These are phyloP conservation scores for Datnioides undecimradiatus DNA, from an alignment of 2,113 vertebrate species.

Conservation along the genomic window DNA sequence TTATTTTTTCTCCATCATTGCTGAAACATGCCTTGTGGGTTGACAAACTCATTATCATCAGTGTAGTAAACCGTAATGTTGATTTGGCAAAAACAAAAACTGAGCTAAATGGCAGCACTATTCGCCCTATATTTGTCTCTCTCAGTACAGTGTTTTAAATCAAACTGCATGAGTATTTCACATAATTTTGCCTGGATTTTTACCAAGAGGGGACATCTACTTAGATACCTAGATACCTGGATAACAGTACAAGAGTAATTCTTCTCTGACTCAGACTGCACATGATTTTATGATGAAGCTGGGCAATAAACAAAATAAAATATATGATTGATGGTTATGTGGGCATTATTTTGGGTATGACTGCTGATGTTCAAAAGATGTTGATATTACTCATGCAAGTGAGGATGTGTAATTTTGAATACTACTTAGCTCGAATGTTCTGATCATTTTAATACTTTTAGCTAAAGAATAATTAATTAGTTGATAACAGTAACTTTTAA, in stretches of 20 bases:
- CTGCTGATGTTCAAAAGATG: not conserved
- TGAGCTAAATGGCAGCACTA: conserved; percentile 4
- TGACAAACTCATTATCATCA: conserved; percentile 39
- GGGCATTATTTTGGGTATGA: not conserved
- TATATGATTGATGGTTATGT: not conserved
- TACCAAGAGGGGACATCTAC: not conserved
- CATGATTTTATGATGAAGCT: not conserved
- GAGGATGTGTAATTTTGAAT: not conserved
- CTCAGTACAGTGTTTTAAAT: not conserved
- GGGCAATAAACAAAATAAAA: not conserved
- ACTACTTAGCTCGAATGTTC: not conserved
- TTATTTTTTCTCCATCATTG: conserved; percentile 23
- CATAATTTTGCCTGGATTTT: not conserved
- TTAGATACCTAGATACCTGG: not conserved
- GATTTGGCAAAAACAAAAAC: conserved; percentile 27
- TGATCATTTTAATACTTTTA: not conserved
- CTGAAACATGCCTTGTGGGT: conserved; percentile 28
- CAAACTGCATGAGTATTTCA: not conserved
- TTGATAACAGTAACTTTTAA: not conserved
- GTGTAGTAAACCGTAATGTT: conserved; percentile 12
- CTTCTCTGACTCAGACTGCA: not conserved
- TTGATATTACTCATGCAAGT: not conserved
- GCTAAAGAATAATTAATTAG: not conserved
- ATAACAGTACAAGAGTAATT: not conserved
- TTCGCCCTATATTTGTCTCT: not conserved